Evolutionary conservation across 2,113 vertebrate genomes (phyloP).

Genomic region (Rynchops niger): DNA sequence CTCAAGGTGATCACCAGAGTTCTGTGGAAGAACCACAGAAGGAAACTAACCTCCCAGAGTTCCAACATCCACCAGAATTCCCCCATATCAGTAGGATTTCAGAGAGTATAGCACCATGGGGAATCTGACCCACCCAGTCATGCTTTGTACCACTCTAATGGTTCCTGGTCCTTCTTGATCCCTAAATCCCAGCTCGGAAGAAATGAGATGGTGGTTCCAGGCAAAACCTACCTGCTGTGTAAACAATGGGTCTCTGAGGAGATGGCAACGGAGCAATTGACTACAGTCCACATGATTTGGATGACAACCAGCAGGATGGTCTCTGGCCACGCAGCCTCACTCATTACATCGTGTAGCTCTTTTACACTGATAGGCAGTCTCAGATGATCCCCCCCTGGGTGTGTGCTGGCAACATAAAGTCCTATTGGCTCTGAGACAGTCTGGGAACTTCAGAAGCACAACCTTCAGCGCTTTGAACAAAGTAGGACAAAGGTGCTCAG

Average conservation of each 20-base stretch:
- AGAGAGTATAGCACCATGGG: background rate
- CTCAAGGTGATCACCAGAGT: background rate
- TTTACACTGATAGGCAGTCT: background rate
- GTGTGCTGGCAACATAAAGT: background rate
- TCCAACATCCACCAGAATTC: background rate
- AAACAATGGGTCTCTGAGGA: background rate
- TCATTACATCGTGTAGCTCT: background rate
- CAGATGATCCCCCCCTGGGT: background rate
- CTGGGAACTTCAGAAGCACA: background rate
- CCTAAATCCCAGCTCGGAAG: background rate
- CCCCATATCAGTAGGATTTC: background rate
- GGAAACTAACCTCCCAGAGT: background rate
- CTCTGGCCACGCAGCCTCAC: background rate
- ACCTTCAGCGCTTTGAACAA: background rate
- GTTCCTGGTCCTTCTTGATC: background rate
- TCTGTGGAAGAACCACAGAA: background rate
- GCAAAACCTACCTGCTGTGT: background rate
- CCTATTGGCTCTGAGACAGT: background rate
- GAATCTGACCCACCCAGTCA: background rate
- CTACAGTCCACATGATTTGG: background rate
- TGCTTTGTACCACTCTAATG: background rate
- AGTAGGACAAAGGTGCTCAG: background rate
- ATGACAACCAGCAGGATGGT: background rate
- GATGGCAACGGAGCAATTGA: background rate
- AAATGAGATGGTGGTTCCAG: background rate